Percentiles rank a stretch among this genome's conserved stretches.
Conservation (phyloP, 1,140 invertebrate species). For the Zaprionus gabonicus region DNA sequence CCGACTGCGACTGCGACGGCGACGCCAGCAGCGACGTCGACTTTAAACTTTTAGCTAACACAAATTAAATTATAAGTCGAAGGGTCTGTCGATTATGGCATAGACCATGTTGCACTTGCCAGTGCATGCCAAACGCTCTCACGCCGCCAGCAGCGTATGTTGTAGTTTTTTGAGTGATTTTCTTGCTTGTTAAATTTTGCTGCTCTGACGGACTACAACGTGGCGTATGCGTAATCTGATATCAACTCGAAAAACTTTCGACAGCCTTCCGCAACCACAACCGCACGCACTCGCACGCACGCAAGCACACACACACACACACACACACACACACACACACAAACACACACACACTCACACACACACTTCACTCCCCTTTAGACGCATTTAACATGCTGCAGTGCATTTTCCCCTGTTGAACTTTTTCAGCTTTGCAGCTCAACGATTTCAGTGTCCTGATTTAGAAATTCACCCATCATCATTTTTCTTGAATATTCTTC, state of each 20-base stretch:
- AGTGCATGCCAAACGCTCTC: too few relatives aligned
- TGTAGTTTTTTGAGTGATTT: constrained; percentile 63
- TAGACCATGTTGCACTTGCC: constrained; percentile 23
- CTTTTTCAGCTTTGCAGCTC: constrained; percentile 11
- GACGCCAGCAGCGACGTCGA: neutral
- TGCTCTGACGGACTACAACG: constrained; percentile 60
- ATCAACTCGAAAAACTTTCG: constrained; percentile 61
- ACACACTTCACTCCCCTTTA: neutral
- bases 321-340: neutral
- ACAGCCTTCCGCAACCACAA: constrained; percentile 19
- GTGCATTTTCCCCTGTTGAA: neutral
- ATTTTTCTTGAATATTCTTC: constrained; percentile 28
- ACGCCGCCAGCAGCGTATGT: neutral
- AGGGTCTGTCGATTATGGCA: constrained; percentile 39
- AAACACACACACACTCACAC: neutral
- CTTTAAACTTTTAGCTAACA: constrained; percentile 52
- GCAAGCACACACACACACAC: neutral
- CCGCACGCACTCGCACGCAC: neutral
- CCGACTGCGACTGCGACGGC: constrained; percentile 14
- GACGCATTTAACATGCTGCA: too few relatives aligned
- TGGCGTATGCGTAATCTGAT: constrained; percentile 78
- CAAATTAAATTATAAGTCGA: constrained; percentile 80
- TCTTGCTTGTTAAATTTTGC: constrained; percentile 77
- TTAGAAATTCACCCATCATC: constrained; percentile 25
- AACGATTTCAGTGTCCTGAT: constrained; percentile 30